Evolutionary conservation across 2,888 invertebrate genomes (phyloP).

Genomic region (Chesias legatella): DNA sequence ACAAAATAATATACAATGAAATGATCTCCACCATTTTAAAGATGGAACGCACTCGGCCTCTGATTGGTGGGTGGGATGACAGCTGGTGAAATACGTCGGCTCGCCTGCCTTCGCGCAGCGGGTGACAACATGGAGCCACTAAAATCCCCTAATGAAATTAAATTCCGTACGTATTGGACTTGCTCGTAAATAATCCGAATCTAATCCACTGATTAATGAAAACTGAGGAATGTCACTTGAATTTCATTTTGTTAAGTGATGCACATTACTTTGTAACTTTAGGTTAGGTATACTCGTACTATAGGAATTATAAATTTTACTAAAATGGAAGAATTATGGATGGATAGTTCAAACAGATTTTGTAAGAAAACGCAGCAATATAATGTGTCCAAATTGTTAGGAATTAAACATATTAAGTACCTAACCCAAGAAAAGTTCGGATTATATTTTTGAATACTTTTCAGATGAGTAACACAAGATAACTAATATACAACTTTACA

Average conservation of each 20-base stretch:
- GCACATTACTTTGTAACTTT: conserved; percentile 1
- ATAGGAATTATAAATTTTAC: too few relatives aligned
- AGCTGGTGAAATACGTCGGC: conserved; percentile 75
- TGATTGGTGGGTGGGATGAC: conserved; percentile 71
- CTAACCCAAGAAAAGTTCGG: too few relatives aligned
- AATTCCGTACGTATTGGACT: conserved; percentile 77
- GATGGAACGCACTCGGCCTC: conserved; percentile 53
- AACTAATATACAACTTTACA: conserved; percentile 40
- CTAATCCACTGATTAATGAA: conserved; percentile 79
- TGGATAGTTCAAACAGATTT: too few relatives aligned
- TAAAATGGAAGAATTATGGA: too few relatives aligned
- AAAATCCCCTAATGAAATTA: conserved; percentile 79
- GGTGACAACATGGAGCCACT: conserved; percentile 75
- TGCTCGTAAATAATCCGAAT: conserved; percentile 76
- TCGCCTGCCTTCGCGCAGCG: conserved; percentile 67
- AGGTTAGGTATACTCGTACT: too few relatives aligned
- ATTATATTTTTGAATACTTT: conserved; percentile 2
- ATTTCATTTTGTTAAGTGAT: conserved; percentile 47
- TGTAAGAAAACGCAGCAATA: too few relatives aligned
- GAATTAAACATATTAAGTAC: too few relatives aligned
- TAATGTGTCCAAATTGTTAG: too few relatives aligned
- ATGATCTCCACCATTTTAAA: conserved; percentile 79
- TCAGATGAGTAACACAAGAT: conserved; percentile 21
- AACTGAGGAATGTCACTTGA: conserved; percentile 48
- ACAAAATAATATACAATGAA: conserved; percentile 79